Evolutionary conservation across 1,140 invertebrate species (phyloP), one percentile per base, ranked within the genome.

Genomic region (Ceratosolen fusciceps): DNA sequence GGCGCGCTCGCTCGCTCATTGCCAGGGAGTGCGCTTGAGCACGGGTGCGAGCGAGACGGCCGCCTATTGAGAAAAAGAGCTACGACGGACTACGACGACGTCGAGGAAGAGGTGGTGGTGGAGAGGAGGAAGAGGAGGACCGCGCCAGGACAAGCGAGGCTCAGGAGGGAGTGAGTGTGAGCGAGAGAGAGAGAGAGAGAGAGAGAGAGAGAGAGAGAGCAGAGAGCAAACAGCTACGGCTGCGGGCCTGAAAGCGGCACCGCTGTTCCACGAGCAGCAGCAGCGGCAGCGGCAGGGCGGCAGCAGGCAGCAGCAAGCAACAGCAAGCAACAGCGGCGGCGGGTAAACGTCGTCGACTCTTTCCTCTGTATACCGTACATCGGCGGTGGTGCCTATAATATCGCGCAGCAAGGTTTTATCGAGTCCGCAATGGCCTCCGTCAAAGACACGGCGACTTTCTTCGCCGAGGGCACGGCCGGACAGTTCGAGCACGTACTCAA

Each of bases 401-500:
- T 19, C 49, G 49, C 49, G 9, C 4, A 52, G 49, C 49, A 52
- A 9, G 49, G 49, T 19, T n/a, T n/a, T n/a, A 21, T 16, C 60
- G 31, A 31, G 60, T 31, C 0, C 60, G 92, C 92, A 93, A 95
- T 96, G 94, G 94, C 95, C 93, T 94, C 94, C 92, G 93, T 93
- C 89, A 95, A 94, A 93, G 95, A 96, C 91, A 96, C 95, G 88
- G 95, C 95, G 89, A 95, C 94, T 92, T 97, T 97, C 93, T 97
- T 97, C 91, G 93, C 94, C 88, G 94, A 95, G 91, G 96, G 95
- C 85, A 95, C 95, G 88, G 93, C 94, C 84, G 92, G 92, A 90
- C 96, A 97, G 90, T 97, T 96, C 91, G 94, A 96, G 87, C 94
- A 95, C 91, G 95, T 97, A 85, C 93, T 96, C 84, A 95, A 95